These are phyloP conservation scores for Monopterus albus DNA, from an alignment of 2,113 vertebrate species.

Conservation along the genomic window DNA sequence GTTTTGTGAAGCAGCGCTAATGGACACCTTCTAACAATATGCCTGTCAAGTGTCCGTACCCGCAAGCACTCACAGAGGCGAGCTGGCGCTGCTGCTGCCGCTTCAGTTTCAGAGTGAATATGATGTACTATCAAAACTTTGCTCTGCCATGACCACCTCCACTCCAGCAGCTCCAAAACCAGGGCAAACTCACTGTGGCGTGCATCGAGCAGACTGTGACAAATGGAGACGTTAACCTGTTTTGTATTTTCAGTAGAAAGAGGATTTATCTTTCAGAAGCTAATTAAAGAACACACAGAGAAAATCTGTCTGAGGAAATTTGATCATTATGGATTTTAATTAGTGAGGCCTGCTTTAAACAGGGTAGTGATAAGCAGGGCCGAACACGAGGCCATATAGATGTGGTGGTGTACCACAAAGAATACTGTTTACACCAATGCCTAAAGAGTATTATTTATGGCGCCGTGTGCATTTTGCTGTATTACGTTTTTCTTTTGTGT, in stretches of 20 bases:
- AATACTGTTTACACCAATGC: too few species aligned
- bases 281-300: constrained; percentile 23
- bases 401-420: not conserved
- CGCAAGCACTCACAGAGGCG: constrained; percentile 42
- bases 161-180: constrained; percentile 8
- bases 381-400: not conserved
- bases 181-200: not conserved
- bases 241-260: constrained; percentile 29
- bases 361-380: not conserved
- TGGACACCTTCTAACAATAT: constrained; percentile 48
- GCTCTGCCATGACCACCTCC: not conserved
- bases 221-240: constrained; percentile 22
- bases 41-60: constrained; percentile 51
- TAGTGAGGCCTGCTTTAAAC: constrained; percentile 17
- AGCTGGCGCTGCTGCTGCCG: constrained; percentile 40
- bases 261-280: constrained; percentile 29
- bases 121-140: constrained; percentile 45
- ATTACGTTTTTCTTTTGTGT: too few species aligned
- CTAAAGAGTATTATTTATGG: too few species aligned
- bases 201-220: constrained; percentile 2
- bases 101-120: constrained; percentile 33
- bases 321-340: constrained; percentile 29
- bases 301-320: constrained; percentile 24
- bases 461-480: not conserved
- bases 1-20: constrained; percentile 59